Base-by-base conservation (phyloP, 2,888 invertebrate genomes). In the Ecdyonurus torrentis region DNA sequence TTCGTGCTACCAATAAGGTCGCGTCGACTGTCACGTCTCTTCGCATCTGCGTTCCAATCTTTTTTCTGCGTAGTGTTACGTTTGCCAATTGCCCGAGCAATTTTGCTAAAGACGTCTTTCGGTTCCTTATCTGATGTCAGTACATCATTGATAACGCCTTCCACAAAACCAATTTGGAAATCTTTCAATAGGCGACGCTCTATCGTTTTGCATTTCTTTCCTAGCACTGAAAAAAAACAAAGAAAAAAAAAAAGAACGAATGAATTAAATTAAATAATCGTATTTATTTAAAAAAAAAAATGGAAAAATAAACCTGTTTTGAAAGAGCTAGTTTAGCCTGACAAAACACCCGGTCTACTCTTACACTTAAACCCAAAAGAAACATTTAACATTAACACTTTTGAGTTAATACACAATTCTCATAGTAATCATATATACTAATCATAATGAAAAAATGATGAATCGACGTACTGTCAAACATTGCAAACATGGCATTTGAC, bases 81-180 rank as follows among this genome's bases (percentile, higher is more conserved):
- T 66, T 83, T 80, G 0, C 87, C 89, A 66, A 92, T 87, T 2
- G 87, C 90, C 68, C 84, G 86, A 0, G 91, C 91, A 63, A 92
- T 84, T 68, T 90, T 87, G 63, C 85, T 83, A 74, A 92, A 92
- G 0, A 92, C 86, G 71, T 91, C 91, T 67, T 85, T 85, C 0
- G 85, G 82, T 22, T 83, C 83, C 66, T 83, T 84, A 23, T 83
- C 83, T n/a, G 74, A 77, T 1, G 80, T 80, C 65, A 86, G 82
- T 60, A 86, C 86, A 67, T 89, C 87, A 66, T 83, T 86, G 24
- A 87, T 83, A 50, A 91, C 82, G 2, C 86, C 89, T 72, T 91
- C 91, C 0, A 91, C 90, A 63, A 89, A 85, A 15, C 91, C 91
- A 66, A 92, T 91, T 71, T 91, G 91, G 83, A 92, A 92, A 76